Percentiles rank a stretch among this genome's conserved stretches.
These are phyloP conservation scores for Hedya salicella DNA, from an alignment of 2,888 invertebrate species.

Conservation along the genomic window DNA sequence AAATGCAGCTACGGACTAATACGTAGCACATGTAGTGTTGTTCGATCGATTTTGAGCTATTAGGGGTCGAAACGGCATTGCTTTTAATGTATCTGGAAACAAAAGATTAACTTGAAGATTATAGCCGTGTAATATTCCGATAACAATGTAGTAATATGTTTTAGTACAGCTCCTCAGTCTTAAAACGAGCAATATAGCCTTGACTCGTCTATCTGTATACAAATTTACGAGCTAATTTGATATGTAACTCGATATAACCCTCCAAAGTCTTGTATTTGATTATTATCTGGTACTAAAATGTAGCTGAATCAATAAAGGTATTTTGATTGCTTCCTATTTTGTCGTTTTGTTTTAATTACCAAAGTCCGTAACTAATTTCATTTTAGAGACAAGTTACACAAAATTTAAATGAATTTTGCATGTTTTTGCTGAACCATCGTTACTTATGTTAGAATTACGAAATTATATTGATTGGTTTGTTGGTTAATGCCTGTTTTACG, in stretches of 20 bases:
- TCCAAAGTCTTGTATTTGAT: constrained; percentile 16
- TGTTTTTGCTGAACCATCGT: neutral
- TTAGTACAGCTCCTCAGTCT: constrained; percentile 18
- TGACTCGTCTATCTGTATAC: constrained; percentile 13
- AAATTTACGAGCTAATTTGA: constrained; percentile 35
- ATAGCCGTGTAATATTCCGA: constrained; percentile 18
- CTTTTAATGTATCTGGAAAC: constrained; percentile 5
- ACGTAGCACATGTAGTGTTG: too few species aligned
- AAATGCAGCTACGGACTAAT: too few species aligned
- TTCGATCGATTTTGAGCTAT: too few species aligned
- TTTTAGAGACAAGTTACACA: neutral
- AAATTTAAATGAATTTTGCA: neutral
- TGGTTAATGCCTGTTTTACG: too few species aligned
- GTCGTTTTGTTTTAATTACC: neutral
- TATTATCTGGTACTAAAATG: constrained; percentile 23
- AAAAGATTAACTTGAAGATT: neutral
- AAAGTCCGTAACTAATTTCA: neutral
- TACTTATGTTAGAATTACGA: too few species aligned
- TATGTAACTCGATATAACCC: constrained; percentile 32
- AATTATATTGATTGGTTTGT: too few species aligned
- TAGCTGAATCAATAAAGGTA: neutral
- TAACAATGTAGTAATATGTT: constrained; percentile 30
- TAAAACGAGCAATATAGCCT: constrained; percentile 31
- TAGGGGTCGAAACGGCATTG: too few species aligned
- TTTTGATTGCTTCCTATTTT: neutral